Percentiles rank a stretch among this genome's conserved stretches.
Conservation (phyloP, 2,113 vertebrate genomes). For the Macroglossus sobrinus region DNA sequence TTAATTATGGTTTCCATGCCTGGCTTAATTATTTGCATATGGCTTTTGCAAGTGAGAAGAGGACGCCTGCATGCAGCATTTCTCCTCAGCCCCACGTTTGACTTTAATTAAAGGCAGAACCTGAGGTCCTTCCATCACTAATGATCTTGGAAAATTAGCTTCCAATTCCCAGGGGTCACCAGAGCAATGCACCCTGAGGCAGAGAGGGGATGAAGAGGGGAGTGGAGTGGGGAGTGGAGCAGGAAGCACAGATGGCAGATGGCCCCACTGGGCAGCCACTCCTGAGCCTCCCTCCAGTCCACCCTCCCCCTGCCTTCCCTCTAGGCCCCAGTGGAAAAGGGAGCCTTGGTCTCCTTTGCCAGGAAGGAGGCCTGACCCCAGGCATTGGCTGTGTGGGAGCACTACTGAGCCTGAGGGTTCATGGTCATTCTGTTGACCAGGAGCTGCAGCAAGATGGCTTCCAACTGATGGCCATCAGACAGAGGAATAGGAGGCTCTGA, state of each 20-base stretch:
- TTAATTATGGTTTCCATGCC: slow-evolving; percentile 77
- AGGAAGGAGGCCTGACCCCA: neutral
- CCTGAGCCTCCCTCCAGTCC: neutral
- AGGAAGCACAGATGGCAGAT: slow-evolving; percentile 44
- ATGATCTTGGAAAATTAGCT: slow-evolving; percentile 84
- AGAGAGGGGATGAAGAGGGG: slow-evolving; percentile 37
- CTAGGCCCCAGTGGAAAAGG: neutral
- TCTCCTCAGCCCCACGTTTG: slow-evolving; percentile 72
- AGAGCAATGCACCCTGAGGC: slow-evolving; percentile 74
- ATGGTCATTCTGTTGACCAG: neutral
- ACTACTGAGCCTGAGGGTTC: accelerated
- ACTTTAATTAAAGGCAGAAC: slow-evolving; percentile 83
- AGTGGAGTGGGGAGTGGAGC: neutral
- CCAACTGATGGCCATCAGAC: neutral
- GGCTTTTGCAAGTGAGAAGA: slow-evolving; percentile 79
- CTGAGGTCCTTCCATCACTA: slow-evolving; percentile 78
- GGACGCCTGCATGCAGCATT: slow-evolving; percentile 65
- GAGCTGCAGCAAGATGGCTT: neutral
- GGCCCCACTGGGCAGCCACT: slow-evolving; percentile 13
- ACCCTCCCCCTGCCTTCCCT: neutral
- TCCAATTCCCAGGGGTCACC: slow-evolving; percentile 74
- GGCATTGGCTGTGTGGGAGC: accelerated
- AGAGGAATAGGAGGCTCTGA: neutral
- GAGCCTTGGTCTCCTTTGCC: neutral
- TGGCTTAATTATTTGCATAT: slow-evolving; percentile 85